Evolutionary conservation across 1,140 invertebrate species (phyloP).

Genomic region (Camponotus pennsylvanicus): DNA sequence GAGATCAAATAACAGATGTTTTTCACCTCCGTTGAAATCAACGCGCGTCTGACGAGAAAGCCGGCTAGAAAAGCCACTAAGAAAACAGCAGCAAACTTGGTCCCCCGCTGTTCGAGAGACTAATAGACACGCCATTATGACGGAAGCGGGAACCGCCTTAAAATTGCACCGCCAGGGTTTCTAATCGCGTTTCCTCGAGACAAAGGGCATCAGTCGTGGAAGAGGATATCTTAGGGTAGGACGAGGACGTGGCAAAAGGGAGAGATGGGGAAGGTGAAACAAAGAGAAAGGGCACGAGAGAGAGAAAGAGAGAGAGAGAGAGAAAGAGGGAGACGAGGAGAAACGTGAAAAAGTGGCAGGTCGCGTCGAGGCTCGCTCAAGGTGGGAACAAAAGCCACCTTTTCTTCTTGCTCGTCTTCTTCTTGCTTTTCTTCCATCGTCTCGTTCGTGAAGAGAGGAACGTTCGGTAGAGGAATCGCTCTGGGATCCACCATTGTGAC

Average conservation of each 20-base stretch:
- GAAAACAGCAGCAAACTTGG: constrained; percentile 67
- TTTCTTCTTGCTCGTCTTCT: constrained; percentile 54
- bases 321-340: constrained; percentile 5
- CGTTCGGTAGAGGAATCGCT: constrained; percentile 70
- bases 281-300: constrained; percentile 41
- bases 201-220: constrained; percentile 55
- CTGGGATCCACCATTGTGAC: constrained; percentile 73
- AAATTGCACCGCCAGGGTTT: constrained; percentile 76
- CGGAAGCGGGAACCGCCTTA: constrained; percentile 75
- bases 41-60: constrained; percentile 9
- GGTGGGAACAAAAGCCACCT: constrained; percentile 75
- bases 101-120: constrained; percentile 70
- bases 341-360: constrained; percentile 73
- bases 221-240: not conserved
- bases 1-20: constrained; percentile 18
- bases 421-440: constrained; percentile 31
- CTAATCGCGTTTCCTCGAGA: constrained; percentile 73
- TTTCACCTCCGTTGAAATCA: constrained; percentile 3
- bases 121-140: constrained; percentile 78
- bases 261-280: constrained; percentile 47
- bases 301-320: not conserved
- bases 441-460: constrained; percentile 39
- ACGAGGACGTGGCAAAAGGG: constrained; percentile 48
- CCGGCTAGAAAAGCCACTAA: not conserved
- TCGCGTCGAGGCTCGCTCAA: constrained; percentile 54